These are phyloP conservation scores for Cephus pygmeus DNA, from an alignment of 2,888 invertebrate species.

Conservation along the genomic window DNA sequence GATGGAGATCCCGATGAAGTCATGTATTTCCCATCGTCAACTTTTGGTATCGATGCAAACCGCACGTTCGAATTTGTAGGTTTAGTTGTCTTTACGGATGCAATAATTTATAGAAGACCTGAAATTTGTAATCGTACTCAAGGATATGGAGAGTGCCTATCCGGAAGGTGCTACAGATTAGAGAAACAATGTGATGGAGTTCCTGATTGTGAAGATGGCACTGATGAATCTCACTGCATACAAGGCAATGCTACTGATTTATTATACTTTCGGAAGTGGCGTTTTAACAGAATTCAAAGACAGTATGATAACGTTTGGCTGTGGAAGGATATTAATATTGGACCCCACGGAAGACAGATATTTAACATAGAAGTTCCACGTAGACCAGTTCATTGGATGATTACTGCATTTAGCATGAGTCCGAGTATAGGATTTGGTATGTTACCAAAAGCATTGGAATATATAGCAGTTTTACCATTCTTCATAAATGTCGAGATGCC, in stretches of 20 bases:
- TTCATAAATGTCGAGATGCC: constrained; percentile 96
- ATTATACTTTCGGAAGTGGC: constrained; percentile 80
- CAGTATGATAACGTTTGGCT: constrained; percentile 96
- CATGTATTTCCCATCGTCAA: constrained; percentile 88
- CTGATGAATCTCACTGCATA: constrained; percentile 81
- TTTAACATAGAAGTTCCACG: constrained; percentile 88
- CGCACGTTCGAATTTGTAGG: constrained; percentile 93
- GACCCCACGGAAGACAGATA: constrained; percentile 88
- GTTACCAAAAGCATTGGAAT: constrained; percentile 83
- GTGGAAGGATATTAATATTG: constrained; percentile 94
- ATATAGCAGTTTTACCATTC: constrained; percentile 91
- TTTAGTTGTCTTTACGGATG: constrained; percentile 91
- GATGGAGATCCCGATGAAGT: constrained; percentile 86
- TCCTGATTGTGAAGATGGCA: constrained; percentile 84
- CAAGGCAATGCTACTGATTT: constrained; percentile 77
- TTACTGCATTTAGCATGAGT: constrained; percentile 92
- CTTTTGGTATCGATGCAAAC: constrained; percentile 94
- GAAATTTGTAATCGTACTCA: constrained; percentile 78
- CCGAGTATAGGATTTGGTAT: constrained; percentile 89
- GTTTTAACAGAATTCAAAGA: constrained; percentile 88
- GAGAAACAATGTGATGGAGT: constrained; percentile 82
- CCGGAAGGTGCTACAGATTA: constrained; percentile 81
- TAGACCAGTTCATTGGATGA: constrained; percentile 90
- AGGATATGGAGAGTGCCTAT: constrained; percentile 84
- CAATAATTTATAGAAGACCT: constrained; percentile 76